A percentile compares a stretch with the other conserved stretches of the same genome.
phyloP scores from a whole-genome alignment of 2,113 vertebrate genomes.

The Sminthopsis crassicaudata region DNA sequence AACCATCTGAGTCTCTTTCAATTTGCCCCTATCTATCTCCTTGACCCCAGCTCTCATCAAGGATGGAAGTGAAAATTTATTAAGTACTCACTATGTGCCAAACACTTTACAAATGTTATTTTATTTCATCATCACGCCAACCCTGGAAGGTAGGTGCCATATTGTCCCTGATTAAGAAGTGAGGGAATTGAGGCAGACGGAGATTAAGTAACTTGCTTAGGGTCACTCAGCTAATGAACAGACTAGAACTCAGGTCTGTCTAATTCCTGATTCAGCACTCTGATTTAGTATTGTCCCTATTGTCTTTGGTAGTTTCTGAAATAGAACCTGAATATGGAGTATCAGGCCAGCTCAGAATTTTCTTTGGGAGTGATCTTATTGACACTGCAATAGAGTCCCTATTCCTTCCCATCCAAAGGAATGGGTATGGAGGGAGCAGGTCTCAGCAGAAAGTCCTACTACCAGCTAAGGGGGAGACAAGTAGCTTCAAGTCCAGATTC shows the following conservation, averaged over 20 bases:
- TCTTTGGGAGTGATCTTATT: background rate
- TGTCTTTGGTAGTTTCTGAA: background rate
- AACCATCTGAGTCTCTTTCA: background rate
- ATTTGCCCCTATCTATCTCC: background rate
- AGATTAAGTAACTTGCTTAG: background rate
- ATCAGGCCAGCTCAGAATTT: background rate
- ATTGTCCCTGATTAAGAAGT: background rate
- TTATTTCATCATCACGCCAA: background rate
- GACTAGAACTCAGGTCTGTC: background rate
- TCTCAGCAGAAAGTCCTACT: background rate
- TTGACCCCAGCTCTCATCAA: background rate
- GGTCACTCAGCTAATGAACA: background rate
- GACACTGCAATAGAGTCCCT: background rate
- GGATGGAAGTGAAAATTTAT: background rate
- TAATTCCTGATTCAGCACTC: background rate
- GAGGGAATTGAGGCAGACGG: background rate
- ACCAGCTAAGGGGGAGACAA: background rate
- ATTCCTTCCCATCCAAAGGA: background rate
- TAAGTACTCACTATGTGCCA: background rate
- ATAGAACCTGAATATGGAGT: background rate
- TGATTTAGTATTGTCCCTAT: background rate
- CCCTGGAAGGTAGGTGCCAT: background rate
- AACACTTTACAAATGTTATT: background rate
- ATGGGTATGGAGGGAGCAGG: background rate
- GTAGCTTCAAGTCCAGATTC: background rate